These are phyloP conservation scores for Rhabdomys dilectus DNA, from an alignment of 2,113 vertebrate genomes.

Conservation along the genomic window DNA sequence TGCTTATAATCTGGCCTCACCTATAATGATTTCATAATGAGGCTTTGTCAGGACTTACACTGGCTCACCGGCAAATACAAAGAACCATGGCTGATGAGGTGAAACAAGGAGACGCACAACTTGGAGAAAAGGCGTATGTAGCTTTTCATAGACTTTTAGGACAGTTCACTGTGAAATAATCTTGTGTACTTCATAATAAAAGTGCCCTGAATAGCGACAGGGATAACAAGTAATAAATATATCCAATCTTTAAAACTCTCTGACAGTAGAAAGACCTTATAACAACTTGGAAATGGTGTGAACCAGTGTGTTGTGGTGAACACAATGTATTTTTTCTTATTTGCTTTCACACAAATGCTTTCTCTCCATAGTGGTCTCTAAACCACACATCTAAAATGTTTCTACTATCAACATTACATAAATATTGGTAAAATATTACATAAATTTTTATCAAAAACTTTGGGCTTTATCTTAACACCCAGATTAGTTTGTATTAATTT, in stretches of 20 bases:
- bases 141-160: conserved; percentile 17
- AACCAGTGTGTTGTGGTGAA: neutral
- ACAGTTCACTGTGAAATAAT: conserved; percentile 42
- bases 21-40: neutral
- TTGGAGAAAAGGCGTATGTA: neutral
- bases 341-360: neutral
- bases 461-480: neutral
- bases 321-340: neutral
- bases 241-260: neutral
- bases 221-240: conserved; percentile 60
- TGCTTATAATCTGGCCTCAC: neutral
- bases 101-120: neutral
- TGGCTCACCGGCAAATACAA: neutral
- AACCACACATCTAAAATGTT: neutral
- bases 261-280: conserved; percentile 44
- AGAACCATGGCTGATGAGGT: neutral
- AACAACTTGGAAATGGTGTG: conserved; percentile 59
- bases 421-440: neutral
- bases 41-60: neutral
- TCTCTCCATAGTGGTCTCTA: neutral
- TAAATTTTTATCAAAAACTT: neutral
- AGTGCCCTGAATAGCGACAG: conserved; percentile 7
- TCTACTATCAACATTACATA: conserved; percentile 15
- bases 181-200: conserved; percentile 46
- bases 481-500: neutral